Base-by-base conservation (phyloP, 2,113 vertebrate species). In the Eulacestoma nigropectus region DNA sequence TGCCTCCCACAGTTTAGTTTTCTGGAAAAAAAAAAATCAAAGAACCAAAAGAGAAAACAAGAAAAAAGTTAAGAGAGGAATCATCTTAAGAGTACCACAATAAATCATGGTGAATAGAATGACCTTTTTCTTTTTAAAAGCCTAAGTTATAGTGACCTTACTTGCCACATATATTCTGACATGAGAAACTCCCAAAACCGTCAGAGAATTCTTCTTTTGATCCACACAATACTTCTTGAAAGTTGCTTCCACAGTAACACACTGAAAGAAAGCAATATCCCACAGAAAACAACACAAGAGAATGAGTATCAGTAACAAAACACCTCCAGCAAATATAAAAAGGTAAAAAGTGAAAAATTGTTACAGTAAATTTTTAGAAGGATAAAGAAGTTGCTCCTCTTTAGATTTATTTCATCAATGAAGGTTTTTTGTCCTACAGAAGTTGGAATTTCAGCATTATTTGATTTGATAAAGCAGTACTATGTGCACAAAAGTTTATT, bases 1-100 rank as follows among this genome's bases (percentile, higher is more conserved):
- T 99, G 99, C 79, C 98, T 98, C 68, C 98, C 97, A 96, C 99
- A 99, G 62, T 98, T 98, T 89, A 99, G 97, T 97, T 98, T 98
- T 97, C 98, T 98, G 69, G 85, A 42, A 37, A 53, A 49, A 88
- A 80, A 82, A 85, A 77, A 65, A 79, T 3, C 13, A 53, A 79
- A 86, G 12, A 75, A 70, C 52, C 1, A 79, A 91, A 57, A 67
- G 11, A n/a, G 10, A 57, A 69, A 86, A 30, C 7, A 73, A 72
- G 9, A 32, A 59, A 87, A 79, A 82, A 74, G 88, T 21, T 70
- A 33, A 22, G 64, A 47, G 7, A n/a, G 5, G 39, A 37, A 90
- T 87, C 89, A 90, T 10, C 16, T 44, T 44, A 30, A 55, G 69
- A 47, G n/a, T 32, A 83, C 30, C 14, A 35, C 8, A 26, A 65